Conservation (phyloP, 2,888 invertebrate species). For the Oeneis ivallda region DNA sequence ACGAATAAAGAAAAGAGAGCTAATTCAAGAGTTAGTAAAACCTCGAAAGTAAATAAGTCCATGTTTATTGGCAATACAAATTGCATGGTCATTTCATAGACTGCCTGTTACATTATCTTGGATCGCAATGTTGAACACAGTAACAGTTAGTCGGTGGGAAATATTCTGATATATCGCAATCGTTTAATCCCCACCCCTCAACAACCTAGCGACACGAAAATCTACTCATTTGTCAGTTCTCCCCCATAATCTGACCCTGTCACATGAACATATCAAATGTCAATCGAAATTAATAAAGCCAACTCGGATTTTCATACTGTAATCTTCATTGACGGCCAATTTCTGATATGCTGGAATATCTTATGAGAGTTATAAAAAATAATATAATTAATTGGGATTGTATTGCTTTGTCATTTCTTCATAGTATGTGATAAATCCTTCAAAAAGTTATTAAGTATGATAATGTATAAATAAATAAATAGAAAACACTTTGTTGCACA, state of each 20-base stretch:
- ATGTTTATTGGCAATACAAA: slow-evolving; percentile 11
- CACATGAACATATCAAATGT: slow-evolving; percentile 76
- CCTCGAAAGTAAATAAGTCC: slow-evolving; percentile 1
- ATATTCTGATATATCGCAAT: slow-evolving; percentile 48
- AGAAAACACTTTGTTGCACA: no score
- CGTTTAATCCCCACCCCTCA: slow-evolving; percentile 55
- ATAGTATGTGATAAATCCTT: no score
- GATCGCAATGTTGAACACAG: slow-evolving; percentile 22
- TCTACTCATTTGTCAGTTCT: slow-evolving; percentile 73
- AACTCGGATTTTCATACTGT: slow-evolving; percentile 42
- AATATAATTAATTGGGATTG: no score
- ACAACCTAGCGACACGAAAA: slow-evolving; percentile 58
- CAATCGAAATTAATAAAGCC: slow-evolving; percentile 74
- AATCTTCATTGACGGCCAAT: slow-evolving; percentile 2
- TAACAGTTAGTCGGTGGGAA: slow-evolving; percentile 29
- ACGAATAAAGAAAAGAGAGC: background rate
- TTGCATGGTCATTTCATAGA: slow-evolving; percentile 10
- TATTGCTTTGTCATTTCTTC: no score
- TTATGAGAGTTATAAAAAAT: no score
- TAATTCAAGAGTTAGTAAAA: background rate
- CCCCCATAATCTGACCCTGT: slow-evolving; percentile 58
- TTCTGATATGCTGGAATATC: slow-evolving; percentile 4
- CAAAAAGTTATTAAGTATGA: no score
- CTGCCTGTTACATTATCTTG: slow-evolving; percentile 20
- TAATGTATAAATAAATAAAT: no score